Base-by-base conservation (phyloP, 1,140 invertebrate species). In the Episyrphus balteatus region DNA sequence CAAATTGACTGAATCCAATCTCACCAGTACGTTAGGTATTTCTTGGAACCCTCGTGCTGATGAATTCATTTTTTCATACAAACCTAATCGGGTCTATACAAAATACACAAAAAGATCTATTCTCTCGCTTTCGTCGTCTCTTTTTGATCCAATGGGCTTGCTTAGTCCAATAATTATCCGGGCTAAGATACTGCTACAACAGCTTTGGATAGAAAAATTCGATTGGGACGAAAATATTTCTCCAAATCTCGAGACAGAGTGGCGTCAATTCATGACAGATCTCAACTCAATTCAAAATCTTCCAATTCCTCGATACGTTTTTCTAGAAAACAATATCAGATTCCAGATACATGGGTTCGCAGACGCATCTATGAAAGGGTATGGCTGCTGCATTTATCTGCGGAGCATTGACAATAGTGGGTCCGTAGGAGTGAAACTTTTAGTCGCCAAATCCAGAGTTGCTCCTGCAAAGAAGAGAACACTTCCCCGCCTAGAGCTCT, bases 301-400 rank as follows among this genome's bases (percentile, higher is more conserved):
- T 26, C 6, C 10, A 18, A n/a, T 26, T 12, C 30, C 40, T 11
- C 30, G 47, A 8, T 46, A 15, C 12, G 1, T 11, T 13, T 31
- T 21, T n/a, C 3, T 18, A 14, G 17, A 26, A n/a, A 37, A 7
- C 7, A 26, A 38, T 13, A 3, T 5, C 3, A 26, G 21, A 3
- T 26, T 5, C 21, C 8, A 26, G 8, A 6, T 37, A 14, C 36
- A 26, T 30, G 34, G 36, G 7, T 46, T 18, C 17, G 13, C 32
- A 14, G 33, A 37, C 12, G 15, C 40, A 37, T 42, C 39, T 0
- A 37, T 34, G 13, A 19, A 15, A 18, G 37, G 34, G 11, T 41
- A 49, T 40, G 43, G 43, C n/a, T 49, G 46, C 9, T 36, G 32
- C 18, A n/a, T 40, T 2, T 49, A 41, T 21, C 50, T 49, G 54